Evolutionary conservation across 2,888 invertebrate species (phyloP).

Genomic region (Gymnosoma rotundatum): DNA sequence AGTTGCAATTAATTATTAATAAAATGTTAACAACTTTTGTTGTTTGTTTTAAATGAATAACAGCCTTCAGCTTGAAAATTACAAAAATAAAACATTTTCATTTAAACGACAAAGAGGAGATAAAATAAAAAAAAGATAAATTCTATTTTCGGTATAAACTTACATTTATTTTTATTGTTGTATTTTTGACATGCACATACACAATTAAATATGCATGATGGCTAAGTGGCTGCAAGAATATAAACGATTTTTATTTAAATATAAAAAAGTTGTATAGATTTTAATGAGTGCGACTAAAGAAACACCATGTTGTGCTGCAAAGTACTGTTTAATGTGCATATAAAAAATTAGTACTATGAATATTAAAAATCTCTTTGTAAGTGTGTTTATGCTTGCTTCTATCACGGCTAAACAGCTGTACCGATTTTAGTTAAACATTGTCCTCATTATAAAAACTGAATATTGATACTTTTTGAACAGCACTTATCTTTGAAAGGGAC

Average conservation of each 20-base stretch:
- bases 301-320: not conserved
- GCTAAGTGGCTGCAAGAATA: slow-evolving; percentile 17
- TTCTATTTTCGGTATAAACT: too few species aligned
- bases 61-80: slow-evolving; percentile 6
- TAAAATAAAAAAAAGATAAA: not conserved
- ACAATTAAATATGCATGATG: slow-evolving; percentile 19
- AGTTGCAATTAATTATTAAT: slow-evolving; percentile 10
- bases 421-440: too few species aligned
- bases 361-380: too few species aligned
- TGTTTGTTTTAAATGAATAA: not conserved
- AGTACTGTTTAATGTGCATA: too few species aligned
- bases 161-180: slow-evolving; percentile 24
- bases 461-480: too few species aligned
- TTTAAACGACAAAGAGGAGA: not conserved
- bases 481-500: too few species aligned
- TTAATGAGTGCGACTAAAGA: not conserved
- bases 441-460: too few species aligned
- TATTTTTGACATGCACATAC: not conserved
- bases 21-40: slow-evolving; percentile 16
- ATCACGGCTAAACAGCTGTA: too few species aligned
- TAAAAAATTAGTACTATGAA: too few species aligned
- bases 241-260: slow-evolving; percentile 8
- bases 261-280: not conserved
- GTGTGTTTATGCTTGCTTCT: too few species aligned
- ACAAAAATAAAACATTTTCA: not conserved